Percentiles rank a stretch among this genome's conserved stretches.
Evolutionary conservation across 1,140 invertebrate genomes (phyloP).

Genomic region (Megalonaias nervosa): DNA sequence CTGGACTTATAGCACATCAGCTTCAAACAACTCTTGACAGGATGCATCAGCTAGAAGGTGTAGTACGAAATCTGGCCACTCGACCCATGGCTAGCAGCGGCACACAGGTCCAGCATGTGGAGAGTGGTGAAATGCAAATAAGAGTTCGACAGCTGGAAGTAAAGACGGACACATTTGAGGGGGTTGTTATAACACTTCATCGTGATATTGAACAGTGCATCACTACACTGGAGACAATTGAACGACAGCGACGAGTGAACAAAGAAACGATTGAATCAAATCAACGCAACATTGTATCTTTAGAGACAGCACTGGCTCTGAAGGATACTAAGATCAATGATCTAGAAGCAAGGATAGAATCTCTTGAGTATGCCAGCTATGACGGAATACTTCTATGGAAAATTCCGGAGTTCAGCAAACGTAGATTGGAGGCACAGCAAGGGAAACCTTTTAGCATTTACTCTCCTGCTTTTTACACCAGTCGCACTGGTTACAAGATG

Average conservation of each 20-base stretch:
- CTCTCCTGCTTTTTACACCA: slow-evolving; percentile 66
- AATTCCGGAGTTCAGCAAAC: slow-evolving; percentile 57
- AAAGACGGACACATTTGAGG: slow-evolving; percentile 47
- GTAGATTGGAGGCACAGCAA: slow-evolving; percentile 56
- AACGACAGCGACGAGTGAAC: slow-evolving; percentile 28
- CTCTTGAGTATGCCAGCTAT: slow-evolving; percentile 54
- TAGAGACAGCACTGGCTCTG: slow-evolving; percentile 49
- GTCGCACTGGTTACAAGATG: slow-evolving; percentile 80
- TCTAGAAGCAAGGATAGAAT: slow-evolving; percentile 47
- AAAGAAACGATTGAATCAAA: slow-evolving; percentile 35
- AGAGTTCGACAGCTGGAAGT: slow-evolving; percentile 33
- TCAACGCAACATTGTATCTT: slow-evolving; percentile 40
- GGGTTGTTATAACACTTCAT: slow-evolving; percentile 50
- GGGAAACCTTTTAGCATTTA: slow-evolving; percentile 65
- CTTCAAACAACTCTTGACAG: no score
- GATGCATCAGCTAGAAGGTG: no score
- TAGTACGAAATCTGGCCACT: no score
- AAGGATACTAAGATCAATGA: slow-evolving; percentile 57
- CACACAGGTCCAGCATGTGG: no score
- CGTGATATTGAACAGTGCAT: slow-evolving; percentile 49
- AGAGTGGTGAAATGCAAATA: no score
- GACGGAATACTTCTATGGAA: slow-evolving; percentile 67
- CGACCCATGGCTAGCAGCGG: no score
- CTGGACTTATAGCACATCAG: no score
- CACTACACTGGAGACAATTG: slow-evolving; percentile 40